phyloP scores from a whole-genome alignment of 64 coral and sea anemone genomes.

The Orbicella faveolata region DNA sequence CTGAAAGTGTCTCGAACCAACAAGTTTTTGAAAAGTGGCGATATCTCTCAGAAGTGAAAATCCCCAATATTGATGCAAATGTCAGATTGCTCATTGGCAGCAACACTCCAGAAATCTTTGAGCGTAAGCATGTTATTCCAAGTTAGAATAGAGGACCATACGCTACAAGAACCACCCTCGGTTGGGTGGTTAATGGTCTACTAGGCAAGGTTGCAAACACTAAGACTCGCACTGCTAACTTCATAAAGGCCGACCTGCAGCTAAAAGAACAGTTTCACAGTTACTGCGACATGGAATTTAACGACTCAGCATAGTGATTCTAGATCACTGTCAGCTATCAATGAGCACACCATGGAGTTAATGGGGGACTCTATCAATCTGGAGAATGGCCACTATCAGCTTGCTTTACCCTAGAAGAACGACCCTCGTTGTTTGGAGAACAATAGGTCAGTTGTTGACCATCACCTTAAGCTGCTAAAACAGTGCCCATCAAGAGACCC shows the following conservation, averaged over 20 bases:
- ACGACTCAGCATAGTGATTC: slow-evolving; percentile 40
- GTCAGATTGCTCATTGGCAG: slow-evolving; percentile 24
- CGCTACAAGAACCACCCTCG: not conserved
- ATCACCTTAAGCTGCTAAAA: not conserved
- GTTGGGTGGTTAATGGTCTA: slow-evolving; percentile 54
- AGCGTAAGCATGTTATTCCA: slow-evolving; percentile 31
- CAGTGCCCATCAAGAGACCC: not conserved
- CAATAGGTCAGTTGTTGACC: not conserved
- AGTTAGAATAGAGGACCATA: slow-evolving; percentile 39
- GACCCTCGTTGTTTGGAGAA: not conserved
- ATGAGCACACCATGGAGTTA: slow-evolving; percentile 14
- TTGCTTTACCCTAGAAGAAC: not conserved
- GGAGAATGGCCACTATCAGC: slow-evolving; percentile 46
- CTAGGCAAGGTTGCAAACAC: slow-evolving; percentile 15
- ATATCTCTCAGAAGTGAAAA: slow-evolving; percentile 47
- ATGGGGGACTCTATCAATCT: slow-evolving; percentile 45
- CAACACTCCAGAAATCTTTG: not conserved
- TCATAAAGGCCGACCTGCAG: slow-evolving; percentile 13
- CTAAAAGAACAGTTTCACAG: slow-evolving; percentile 57
- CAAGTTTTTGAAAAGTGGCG: slow-evolving; percentile 42
- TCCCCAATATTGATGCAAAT: slow-evolving; percentile 30
- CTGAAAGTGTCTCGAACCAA: slow-evolving; percentile 17
- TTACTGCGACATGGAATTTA: slow-evolving; percentile 65
- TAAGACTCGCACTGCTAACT: slow-evolving; percentile 3
- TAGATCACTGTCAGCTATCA: slow-evolving; percentile 42